Conservation (phyloP, 2,113 vertebrate species). For the Ochotona curzoniae region DNA sequence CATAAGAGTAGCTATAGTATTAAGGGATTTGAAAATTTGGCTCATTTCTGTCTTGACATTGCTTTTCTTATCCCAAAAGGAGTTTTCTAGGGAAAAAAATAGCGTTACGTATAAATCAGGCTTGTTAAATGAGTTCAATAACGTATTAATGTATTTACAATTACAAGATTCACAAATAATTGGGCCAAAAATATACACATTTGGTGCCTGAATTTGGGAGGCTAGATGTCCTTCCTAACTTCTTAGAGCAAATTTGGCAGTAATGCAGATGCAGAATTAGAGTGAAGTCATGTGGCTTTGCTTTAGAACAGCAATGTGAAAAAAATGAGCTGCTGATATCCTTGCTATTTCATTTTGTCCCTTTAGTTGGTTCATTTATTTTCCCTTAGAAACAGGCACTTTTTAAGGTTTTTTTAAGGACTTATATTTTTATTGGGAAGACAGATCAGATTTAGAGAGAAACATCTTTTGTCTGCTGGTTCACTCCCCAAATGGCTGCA, state of each 20-base stretch:
- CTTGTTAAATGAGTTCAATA: slow-evolving; percentile 38
- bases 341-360: slow-evolving; percentile 38
- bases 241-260: slow-evolving; percentile 24
- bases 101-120: slow-evolving; percentile 35
- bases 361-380: slow-evolving; percentile 33
- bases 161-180: slow-evolving; percentile 43
- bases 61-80: slow-evolving; percentile 23
- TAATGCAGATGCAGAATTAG: slow-evolving; percentile 24
- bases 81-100: not conserved
- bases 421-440: no score
- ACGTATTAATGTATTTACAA: not conserved
- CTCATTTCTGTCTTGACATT: slow-evolving; percentile 11
- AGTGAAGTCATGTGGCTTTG: slow-evolving; percentile 28
- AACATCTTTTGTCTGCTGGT: no score
- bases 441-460: no score
- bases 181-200: slow-evolving; percentile 17
- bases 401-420: no score
- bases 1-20: slow-evolving; percentile 29
- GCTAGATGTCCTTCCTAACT: slow-evolving; percentile 8
- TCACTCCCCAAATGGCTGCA: no score
- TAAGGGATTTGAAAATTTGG: not conserved
- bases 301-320: slow-evolving; percentile 34
- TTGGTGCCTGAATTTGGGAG: slow-evolving; percentile 40
- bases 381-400: not conserved
- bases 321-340: slow-evolving; percentile 43